Conservation (phyloP, 2,113 vertebrate species). For the Octodon degus region DNA sequence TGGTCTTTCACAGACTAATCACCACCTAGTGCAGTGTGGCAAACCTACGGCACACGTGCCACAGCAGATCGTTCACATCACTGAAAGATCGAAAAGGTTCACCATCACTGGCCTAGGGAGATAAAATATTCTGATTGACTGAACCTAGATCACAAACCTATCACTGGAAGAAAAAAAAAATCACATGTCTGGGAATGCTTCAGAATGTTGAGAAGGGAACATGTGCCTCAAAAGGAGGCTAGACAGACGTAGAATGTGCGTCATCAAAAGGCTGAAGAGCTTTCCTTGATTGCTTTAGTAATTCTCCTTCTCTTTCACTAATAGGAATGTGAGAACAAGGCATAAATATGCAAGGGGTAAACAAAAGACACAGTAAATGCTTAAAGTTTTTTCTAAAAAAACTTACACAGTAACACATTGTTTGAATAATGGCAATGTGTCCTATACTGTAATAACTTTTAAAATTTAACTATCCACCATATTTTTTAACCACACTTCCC, state of each 20-base stretch:
- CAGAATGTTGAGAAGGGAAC: neutral
- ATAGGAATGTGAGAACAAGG: neutral
- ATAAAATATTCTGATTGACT: slow-evolving; percentile 10
- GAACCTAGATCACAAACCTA: neutral
- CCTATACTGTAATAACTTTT: neutral
- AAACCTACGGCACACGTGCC: neutral
- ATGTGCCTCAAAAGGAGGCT: neutral
- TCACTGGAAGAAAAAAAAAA: neutral
- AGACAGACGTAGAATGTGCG: neutral
- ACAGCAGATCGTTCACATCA: neutral
- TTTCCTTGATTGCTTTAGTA: slow-evolving; percentile 12
- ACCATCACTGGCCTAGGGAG: neutral
- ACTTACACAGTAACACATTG: neutral
- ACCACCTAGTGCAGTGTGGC: neutral
- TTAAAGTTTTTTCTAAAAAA: neutral
- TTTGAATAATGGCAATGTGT: neutral
- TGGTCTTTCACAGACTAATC: neutral
- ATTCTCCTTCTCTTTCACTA: slow-evolving; percentile 12
- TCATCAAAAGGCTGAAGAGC: neutral
- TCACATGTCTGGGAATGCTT: neutral
- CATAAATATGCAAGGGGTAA: neutral
- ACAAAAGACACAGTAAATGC: neutral
- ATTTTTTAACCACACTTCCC: neutral
- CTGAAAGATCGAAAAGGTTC: neutral
- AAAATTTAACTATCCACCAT: neutral